A percentile compares a stretch with the other conserved stretches of the same genome.
Conservation (phyloP, 2,888 invertebrate genomes). For the Tanytarsus gracilentus region DNA sequence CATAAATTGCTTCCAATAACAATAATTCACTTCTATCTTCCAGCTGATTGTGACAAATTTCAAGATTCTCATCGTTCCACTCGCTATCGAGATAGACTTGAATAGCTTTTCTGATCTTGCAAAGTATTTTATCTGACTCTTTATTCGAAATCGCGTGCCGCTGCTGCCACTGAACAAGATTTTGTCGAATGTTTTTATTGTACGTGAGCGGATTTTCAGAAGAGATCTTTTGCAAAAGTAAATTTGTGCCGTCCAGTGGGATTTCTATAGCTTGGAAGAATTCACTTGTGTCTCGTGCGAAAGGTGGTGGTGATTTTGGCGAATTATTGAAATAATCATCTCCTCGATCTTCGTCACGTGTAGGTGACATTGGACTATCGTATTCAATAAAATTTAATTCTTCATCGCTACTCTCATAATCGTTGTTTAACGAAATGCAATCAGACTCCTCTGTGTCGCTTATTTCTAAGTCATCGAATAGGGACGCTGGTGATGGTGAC, state of each 20-base stretch:
- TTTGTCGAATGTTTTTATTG: not conserved
- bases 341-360: not conserved
- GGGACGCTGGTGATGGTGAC: not conserved
- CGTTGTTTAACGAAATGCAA: too few relatives aligned
- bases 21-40: not conserved
- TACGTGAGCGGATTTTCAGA: too few relatives aligned
- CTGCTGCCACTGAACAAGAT: not conserved
- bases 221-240: too few relatives aligned
- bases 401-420: too few relatives aligned
- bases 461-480: not conserved
- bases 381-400: not conserved
- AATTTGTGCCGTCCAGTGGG: too few relatives aligned
- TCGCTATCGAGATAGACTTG: not conserved
- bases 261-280: too few relatives aligned
- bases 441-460: too few relatives aligned
- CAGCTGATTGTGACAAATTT: not conserved
- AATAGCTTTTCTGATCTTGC: conserved; percentile 13
- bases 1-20: not conserved
- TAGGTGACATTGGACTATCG: conserved; percentile 2
- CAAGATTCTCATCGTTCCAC: conserved; percentile 16
- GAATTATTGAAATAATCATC: too few relatives aligned
- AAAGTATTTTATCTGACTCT: not conserved
- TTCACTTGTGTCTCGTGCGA: too few relatives aligned
- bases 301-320: too few relatives aligned
- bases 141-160: not conserved